A percentile compares a stretch with the other conserved stretches of the same genome.
Evolutionary conservation across 2,888 invertebrate genomes (phyloP).

Genomic region (Hemithea aestivaria): DNA sequence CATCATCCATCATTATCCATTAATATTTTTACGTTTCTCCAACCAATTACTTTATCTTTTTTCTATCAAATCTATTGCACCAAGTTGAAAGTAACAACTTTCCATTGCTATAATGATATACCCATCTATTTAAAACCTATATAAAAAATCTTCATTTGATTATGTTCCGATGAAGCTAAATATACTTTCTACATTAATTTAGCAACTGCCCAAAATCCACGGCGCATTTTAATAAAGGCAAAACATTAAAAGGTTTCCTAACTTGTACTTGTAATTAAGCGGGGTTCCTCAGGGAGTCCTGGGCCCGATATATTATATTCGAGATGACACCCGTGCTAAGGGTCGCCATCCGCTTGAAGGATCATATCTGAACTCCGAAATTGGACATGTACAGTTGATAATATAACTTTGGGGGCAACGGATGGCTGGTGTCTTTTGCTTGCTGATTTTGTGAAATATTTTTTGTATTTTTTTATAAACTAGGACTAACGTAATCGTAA

Average conservation of each 20-base stretch:
- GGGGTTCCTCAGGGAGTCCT: conserved; percentile 70
- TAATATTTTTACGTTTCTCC: too few species aligned
- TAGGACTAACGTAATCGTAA: too few species aligned
- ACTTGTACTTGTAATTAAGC: conserved; percentile 83
- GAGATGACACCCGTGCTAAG: conserved; percentile 64
- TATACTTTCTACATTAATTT: too few species aligned
- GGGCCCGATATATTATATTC: conserved; percentile 76
- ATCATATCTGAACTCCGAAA: conserved; percentile 57
- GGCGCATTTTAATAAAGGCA: conserved; percentile 30
- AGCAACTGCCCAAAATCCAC: conserved; percentile 8
- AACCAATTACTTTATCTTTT: too few species aligned
- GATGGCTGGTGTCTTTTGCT: conserved; percentile 28
- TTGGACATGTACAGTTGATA: conserved; percentile 37
- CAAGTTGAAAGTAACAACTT: too few species aligned
- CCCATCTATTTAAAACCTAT: too few species aligned
- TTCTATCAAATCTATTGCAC: too few species aligned
- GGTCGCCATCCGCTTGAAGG: conserved; percentile 63
- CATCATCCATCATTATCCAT: too few species aligned
- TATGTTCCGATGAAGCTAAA: too few species aligned
- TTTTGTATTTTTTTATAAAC: background rate
- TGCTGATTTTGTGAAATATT: conserved; percentile 11
- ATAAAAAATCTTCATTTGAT: too few species aligned
- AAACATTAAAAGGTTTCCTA: conserved; percentile 65
- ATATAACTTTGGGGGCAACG: conserved; percentile 26
- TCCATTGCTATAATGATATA: too few species aligned